Evolutionary conservation across 2,797 vertebrate species (phyloP).

Genomic region (Percopsis omiscomaycus): DNA sequence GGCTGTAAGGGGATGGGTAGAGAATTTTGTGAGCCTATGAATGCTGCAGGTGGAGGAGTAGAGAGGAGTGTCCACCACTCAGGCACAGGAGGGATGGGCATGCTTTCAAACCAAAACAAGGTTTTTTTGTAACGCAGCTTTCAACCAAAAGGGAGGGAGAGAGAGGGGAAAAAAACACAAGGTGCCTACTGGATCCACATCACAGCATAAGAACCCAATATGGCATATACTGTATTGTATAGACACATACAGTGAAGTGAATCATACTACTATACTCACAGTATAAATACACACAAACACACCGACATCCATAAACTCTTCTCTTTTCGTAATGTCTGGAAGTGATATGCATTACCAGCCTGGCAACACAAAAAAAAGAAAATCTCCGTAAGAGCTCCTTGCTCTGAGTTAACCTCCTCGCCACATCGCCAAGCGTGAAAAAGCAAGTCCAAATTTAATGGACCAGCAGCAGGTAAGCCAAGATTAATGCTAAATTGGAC

Average conservation of each 20-base stretch:
- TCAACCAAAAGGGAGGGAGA: constrained; percentile 1
- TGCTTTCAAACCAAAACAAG: no score
- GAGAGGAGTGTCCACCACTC: no score
- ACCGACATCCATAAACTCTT: not conserved
- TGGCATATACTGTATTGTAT: not conserved
- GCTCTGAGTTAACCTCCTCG: not conserved
- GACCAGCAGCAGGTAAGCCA: constrained; percentile 13
- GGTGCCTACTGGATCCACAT: not conserved
- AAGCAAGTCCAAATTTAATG: constrained; percentile 23
- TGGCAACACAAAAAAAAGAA: constrained; percentile 1
- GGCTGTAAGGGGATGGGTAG: no score
- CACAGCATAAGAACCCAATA: not conserved
- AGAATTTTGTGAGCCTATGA: no score
- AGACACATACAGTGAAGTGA: not conserved
- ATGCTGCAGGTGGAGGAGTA: no score
- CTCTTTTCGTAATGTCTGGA: constrained; percentile 10
- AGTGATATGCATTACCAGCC: constrained; percentile 29
- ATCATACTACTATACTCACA: no score
- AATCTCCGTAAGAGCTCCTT: not conserved
- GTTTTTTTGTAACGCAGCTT: no score
- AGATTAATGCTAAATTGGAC: constrained; percentile 32
- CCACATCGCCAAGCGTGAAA: constrained; percentile 9
- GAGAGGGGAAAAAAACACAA: not conserved
- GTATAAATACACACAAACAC: not conserved
- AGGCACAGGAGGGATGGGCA: no score